Evolutionary conservation across 2,113 vertebrate species (phyloP), one percentile per base, ranked within the genome.

Genomic region (Chinchilla lanigera): DNA sequence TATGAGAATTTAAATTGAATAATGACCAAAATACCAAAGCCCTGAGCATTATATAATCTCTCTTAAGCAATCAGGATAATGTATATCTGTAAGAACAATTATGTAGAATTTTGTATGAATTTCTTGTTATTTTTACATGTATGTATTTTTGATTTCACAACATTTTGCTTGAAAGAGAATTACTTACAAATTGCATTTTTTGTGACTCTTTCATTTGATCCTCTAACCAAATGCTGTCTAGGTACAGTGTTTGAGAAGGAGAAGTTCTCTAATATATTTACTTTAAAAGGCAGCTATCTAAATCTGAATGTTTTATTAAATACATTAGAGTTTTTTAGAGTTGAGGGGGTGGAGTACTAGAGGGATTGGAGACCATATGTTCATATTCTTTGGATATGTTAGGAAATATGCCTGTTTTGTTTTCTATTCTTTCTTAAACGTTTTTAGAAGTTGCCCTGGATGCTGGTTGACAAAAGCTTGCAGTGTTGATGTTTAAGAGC

Each of bases 401-500:
- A 96, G 90, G 50, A 90, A 93, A 91, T 86, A 86, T 5, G 38
- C 52, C n/a, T 28, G 30, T 92, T 91, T 93, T 91, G 30, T 84
- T 97, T 97, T 44, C 65, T 86, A n/a, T 54, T 60, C 22, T 77
- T 69, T 97, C 86, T 61, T 71, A 50, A 95, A 75, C 94, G 58
- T 81, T 88, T 96, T 97, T 69, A 86, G 69, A 97, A 35, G 28
- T 96, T 96, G 44, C 54, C 61, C 69, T 93, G 65, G 78, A 16
- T 60, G 89, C 69, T 96, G 61, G 78, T 77, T 67, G 56, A 97
- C n/a, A 89, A 95, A 97, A 94, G 67, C 60, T 75, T 90, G 52
- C 30, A 38, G 0, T 96, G 94, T 95, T 89, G 86, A 56, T 97
- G 83, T 97, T 83, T 97, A 95, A 97, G 95, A 52, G 78, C 78